Evolutionary conservation across 2,113 vertebrate genomes (phyloP), one percentile per base, ranked within the genome.

Genomic region (Gorsachius goisagi): DNA sequence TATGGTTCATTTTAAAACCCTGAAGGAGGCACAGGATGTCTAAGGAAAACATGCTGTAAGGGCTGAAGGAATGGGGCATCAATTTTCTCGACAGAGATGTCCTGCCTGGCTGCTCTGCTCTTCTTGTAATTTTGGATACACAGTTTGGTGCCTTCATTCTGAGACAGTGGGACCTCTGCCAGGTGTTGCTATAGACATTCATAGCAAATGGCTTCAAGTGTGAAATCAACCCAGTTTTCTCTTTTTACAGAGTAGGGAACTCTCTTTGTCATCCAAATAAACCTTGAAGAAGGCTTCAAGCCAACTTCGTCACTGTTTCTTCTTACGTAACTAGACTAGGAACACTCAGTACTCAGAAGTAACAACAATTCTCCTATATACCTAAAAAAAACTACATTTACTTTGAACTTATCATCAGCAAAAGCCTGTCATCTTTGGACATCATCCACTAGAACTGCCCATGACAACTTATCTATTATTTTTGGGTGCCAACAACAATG

Each of bases 261-360:
- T 97, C 94, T 96, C 89, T 97, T 97, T 97, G 97, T 97, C 87
- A 96, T 95, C 91, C 93, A 95, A 96, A 96, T 74, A 97, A 97
- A 91, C 95, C 91, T 55, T 96, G 86, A 95, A 95, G 93, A 97
- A 97, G 96, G 97, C 94, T 97, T 45, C 71, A 89, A 85, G 97
- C 95, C 96, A 96, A 88, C 67, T 88, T 89, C 55, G 53, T 94
- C 95, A 97, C 89, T 92, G 81, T 94, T 96, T 95, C 87, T 86
- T 93, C 96, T 97, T 97, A 95, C 74, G 35, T 96, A 97, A 96
- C 94, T 66, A 32, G 77, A 66, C 87, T 69, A 93, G 84, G 94
- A 97, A 97, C 97, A 96, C 85, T 95, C 87, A 88, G 96, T 97
- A 85, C 96, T 77, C 84, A 94, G 79, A 73, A 95, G 84, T 66